Base-by-base conservation (phyloP, 2,113 vertebrate species). In the Thomomys bottae region DNA sequence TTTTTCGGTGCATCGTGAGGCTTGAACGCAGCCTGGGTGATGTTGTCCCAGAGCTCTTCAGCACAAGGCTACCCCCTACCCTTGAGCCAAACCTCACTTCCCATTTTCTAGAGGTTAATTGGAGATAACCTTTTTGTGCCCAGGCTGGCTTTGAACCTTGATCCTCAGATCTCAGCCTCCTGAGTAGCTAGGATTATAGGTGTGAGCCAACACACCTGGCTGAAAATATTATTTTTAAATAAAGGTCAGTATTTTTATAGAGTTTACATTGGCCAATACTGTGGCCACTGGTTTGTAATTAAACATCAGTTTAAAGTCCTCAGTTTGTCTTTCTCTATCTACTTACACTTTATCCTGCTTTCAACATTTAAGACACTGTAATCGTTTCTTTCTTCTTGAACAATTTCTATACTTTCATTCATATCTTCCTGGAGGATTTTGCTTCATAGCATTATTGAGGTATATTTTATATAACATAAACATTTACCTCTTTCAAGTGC, bases 401-500 rank as follows among this genome's bases (percentile, higher is more conserved):
- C 72, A 18, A 21, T 11, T 90, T 71, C 24, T 86, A 64, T 90
- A 70, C 64, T 82, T 75, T 89, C 30, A 80, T 36, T 76, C 36
- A 84, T 28, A 28, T 1, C 64, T 34, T 30, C 32, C 61, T 80
- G 32, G 49, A 26, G 45, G 30, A 18, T 72, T 77, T 75, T 61
- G 3, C 32, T 87, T 64, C 59, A 73, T 1, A 40, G 32, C 3
- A 17, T 54, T 70, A 40, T 66, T 23, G 23, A 75, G 14, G 30
- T 59, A 66, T 71, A 42, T 40, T 89, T 91, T 82, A 63, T 15
- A 38, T 61, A 75, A 42, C 40, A 72, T 75, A 86, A 76, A 54
- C 80, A 78, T 36, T 72, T 17, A 68, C 36, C 28, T 34, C 83
- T 88, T 67, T 88, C 64, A 78, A 79, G 26, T 67, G 32, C 80